phyloP scores from a whole-genome alignment of 2,888 invertebrate species.

The Apodemia hepburni region DNA sequence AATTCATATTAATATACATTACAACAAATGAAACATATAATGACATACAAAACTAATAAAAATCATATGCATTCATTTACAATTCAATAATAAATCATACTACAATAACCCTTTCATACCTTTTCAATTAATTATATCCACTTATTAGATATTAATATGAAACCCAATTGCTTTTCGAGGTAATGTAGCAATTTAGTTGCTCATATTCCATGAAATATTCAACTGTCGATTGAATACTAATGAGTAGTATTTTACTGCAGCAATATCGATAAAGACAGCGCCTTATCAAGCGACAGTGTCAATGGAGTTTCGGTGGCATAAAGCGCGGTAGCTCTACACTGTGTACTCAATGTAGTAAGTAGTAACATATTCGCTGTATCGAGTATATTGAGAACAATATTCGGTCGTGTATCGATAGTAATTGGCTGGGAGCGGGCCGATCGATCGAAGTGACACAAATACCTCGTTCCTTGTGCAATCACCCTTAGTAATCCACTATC shows the following conservation, averaged over 20 bases:
- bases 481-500: slow-evolving; percentile 66
- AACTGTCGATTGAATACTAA: slow-evolving; percentile 19
- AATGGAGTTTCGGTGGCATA: slow-evolving; percentile 13
- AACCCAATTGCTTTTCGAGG: slow-evolving; percentile 12
- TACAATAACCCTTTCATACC: slow-evolving; percentile 1
- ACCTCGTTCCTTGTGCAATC: slow-evolving; percentile 65
- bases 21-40: too few relatives aligned
- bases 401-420: slow-evolving; percentile 66
- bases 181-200: slow-evolving; percentile 15
- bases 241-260: slow-evolving; percentile 19
- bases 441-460: slow-evolving; percentile 72
- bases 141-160: slow-evolving; percentile 7
- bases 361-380: slow-evolving; percentile 31
- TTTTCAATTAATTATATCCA: slow-evolving; percentile 5
- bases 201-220: slow-evolving; percentile 15
- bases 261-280: slow-evolving; percentile 21
- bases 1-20: too few relatives aligned
- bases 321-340: slow-evolving; percentile 18
- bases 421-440: slow-evolving; percentile 68
- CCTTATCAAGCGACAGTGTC: slow-evolving; percentile 22
- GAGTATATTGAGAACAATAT: slow-evolving; percentile 61
- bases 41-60: too few relatives aligned
- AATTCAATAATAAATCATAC: too few relatives aligned
- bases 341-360: slow-evolving; percentile 18
- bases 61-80: too few relatives aligned